Evolutionary conservation across 2,797 vertebrate genomes (phyloP).

Genomic region (Tokudaia tokunoshimensis): DNA sequence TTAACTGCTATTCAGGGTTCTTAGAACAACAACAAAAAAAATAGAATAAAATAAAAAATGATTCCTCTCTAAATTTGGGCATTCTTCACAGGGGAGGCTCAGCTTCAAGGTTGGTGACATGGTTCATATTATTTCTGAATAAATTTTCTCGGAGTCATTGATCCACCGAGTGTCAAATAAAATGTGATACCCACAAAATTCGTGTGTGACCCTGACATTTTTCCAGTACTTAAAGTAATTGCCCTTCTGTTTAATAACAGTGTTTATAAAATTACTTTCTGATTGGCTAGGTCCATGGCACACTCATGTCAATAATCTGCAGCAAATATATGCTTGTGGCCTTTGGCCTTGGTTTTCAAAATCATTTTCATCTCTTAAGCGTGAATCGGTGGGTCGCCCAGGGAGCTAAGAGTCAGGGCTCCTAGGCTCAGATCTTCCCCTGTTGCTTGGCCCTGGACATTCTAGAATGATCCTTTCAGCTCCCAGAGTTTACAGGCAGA

Average conservation of each 20-base stretch:
- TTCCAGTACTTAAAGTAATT: conserved; percentile 91
- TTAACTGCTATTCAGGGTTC: conserved; percentile 84
- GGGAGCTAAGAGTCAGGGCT: conserved; percentile 68
- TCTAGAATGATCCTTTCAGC: neutral
- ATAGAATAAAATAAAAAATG: conserved; percentile 84
- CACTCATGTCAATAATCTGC: conserved; percentile 88
- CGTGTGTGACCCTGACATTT: conserved; percentile 88
- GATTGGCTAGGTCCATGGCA: conserved; percentile 88
- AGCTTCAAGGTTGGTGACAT: conserved; percentile 82
- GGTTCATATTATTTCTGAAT: conserved; percentile 86
- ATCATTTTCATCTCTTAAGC: conserved; percentile 87
- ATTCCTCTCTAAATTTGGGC: conserved; percentile 80
- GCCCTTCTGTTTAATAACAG: conserved; percentile 91
- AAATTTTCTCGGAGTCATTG: conserved; percentile 89
- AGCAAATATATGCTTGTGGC: conserved; percentile 83
- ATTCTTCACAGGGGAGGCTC: conserved; percentile 72
- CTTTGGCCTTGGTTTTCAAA: conserved; percentile 87
- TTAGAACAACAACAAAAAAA: conserved; percentile 73
- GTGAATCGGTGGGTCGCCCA: conserved; percentile 71
- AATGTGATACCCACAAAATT: conserved; percentile 88
- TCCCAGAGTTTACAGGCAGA: neutral
- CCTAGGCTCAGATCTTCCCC: neutral
- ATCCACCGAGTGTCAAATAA: conserved; percentile 88
- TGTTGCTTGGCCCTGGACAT: conserved; percentile 5
- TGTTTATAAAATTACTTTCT: conserved; percentile 91